Evolutionary conservation across 1,140 invertebrate species (phyloP).

Genomic region (Drosophila guanche): DNA sequence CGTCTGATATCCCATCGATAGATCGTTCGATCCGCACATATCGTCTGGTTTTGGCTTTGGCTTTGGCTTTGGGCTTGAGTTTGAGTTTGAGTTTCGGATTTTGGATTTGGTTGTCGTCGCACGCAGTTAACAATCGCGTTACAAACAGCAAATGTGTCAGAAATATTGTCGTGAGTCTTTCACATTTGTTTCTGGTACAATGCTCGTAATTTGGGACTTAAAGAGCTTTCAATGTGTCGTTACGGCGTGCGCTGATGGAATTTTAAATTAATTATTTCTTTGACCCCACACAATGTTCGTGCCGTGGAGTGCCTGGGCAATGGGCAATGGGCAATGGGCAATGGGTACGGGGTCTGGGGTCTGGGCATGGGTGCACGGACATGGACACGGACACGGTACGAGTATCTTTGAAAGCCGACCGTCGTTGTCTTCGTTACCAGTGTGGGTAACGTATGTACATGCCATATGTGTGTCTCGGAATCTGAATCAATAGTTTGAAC

Average conservation of each 20-base stretch:
- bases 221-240: constrained; percentile 82
- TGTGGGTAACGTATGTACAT: constrained; percentile 20
- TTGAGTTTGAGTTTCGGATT: background rate
- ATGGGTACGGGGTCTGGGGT: no score
- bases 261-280: constrained; percentile 83
- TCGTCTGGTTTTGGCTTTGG: constrained; percentile 15
- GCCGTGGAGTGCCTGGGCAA: constrained; percentile 35
- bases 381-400: constrained; percentile 3
- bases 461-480: constrained; percentile 4
- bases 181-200: constrained; percentile 77
- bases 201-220: constrained; percentile 80
- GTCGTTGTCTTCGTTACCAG: constrained; percentile 21
- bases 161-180: constrained; percentile 77
- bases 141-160: constrained; percentile 77
- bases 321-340: background rate
- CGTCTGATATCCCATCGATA: constrained; percentile 42
- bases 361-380: constrained; percentile 2
- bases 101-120: constrained; percentile 62
- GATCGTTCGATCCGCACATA: constrained; percentile 30
- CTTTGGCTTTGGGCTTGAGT: background rate
- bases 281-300: constrained; percentile 77
- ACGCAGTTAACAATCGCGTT: constrained; percentile 73
- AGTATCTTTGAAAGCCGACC: constrained; percentile 37
- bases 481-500: constrained; percentile 43
- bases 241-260: constrained; percentile 70